phyloP scores from a whole-genome alignment of 2,888 invertebrate species.

The Arenicola marina region DNA sequence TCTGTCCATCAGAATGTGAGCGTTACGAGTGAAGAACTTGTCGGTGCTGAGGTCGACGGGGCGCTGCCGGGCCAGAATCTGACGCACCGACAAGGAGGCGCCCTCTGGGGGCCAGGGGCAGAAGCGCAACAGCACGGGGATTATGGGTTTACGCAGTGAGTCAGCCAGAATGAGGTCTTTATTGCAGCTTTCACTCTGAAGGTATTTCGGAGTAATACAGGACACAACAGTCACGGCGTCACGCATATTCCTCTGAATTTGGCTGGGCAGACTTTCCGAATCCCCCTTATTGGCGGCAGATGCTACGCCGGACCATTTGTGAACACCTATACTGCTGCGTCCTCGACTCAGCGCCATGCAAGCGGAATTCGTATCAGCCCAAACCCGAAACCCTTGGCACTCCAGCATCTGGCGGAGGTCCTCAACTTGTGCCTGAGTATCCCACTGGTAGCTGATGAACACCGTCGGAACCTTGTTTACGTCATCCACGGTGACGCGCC shows the following conservation, averaged over 20 bases:
- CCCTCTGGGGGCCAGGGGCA: constrained; percentile 52
- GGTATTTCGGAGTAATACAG: constrained; percentile 57
- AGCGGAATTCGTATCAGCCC: neutral
- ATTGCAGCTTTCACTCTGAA: constrained; percentile 57
- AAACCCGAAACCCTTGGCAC: constrained; percentile 28
- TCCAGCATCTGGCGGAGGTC: constrained; percentile 50
- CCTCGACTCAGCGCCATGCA: neutral
- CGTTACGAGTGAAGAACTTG: constrained; percentile 51
- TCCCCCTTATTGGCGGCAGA: no score
- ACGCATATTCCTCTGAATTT: constrained; percentile 54
- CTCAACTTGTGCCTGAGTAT: constrained; percentile 54
- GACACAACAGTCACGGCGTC: constrained; percentile 48
- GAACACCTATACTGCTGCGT: neutral
- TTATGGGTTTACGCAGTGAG: constrained; percentile 51
- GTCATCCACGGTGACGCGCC: no score
- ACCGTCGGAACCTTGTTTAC: constrained; percentile 31
- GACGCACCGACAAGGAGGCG: constrained; percentile 48
- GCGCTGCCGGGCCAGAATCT: constrained; percentile 43
- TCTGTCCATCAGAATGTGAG: constrained; percentile 44
- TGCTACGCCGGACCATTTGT: no score
- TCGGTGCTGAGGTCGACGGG: constrained; percentile 56
- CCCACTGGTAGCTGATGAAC: constrained; percentile 59
- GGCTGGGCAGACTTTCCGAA: constrained; percentile 37
- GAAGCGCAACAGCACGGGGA: constrained; percentile 52
- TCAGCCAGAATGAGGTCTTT: constrained; percentile 57